Evolutionary conservation across 1,140 invertebrate species (phyloP).

Genomic region (Drosophila equinoxialis): DNA sequence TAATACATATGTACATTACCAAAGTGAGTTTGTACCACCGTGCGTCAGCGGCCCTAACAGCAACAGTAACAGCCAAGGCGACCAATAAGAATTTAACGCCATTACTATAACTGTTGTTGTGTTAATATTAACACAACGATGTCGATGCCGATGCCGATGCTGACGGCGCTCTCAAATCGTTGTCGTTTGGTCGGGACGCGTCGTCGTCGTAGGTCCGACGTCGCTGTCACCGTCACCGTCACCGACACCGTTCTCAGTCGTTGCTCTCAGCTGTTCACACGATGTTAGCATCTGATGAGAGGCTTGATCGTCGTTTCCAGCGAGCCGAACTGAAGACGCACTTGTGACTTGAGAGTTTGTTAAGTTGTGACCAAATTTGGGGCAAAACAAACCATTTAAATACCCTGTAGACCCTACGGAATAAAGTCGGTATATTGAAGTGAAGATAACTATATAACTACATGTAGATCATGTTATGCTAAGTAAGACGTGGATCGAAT

Average conservation of each 20-base stretch:
- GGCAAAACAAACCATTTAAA: slow-evolving; percentile 35
- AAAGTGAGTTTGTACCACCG: slow-evolving; percentile 19
- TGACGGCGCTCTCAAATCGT: slow-evolving; percentile 1
- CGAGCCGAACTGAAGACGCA: background rate
- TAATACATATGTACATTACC: background rate
- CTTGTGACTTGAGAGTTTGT: slow-evolving; percentile 20
- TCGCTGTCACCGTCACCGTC: background rate
- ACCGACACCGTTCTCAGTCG: slow-evolving; percentile 19
- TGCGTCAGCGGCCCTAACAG: slow-evolving; percentile 27
- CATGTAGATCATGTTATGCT: no score
- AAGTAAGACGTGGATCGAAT: no score
- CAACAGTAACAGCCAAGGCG: slow-evolving; percentile 9
- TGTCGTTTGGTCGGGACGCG: background rate
- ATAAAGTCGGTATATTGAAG: no score
- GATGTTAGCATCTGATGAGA: background rate
- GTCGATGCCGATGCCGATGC: background rate
- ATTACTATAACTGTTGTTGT: slow-evolving; percentile 52
- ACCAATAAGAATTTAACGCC: slow-evolving; percentile 65
- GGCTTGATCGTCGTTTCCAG: no score
- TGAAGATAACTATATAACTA: no score
- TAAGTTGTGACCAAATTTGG: slow-evolving; percentile 47
- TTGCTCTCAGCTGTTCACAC: slow-evolving; percentile 22
- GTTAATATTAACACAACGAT: slow-evolving; percentile 35
- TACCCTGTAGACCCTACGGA: no score
- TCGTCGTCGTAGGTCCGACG: background rate